A percentile compares a stretch with the other conserved stretches of the same genome.
Evolutionary conservation across 2,888 invertebrate species (phyloP).

Genomic region (Cheilosia scutellata): DNA sequence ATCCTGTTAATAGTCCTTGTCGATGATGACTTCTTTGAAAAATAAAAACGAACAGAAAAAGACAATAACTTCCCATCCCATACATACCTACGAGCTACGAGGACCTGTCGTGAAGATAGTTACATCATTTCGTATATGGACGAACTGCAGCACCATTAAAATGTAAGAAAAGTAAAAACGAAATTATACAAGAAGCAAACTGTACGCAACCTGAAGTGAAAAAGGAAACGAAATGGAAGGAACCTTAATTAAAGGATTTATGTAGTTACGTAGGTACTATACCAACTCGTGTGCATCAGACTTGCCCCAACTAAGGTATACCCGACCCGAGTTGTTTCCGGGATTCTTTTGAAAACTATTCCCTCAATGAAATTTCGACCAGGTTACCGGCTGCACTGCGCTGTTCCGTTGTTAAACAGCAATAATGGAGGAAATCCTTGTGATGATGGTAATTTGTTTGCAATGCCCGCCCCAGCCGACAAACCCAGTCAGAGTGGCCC

Average conservation of each 20-base stretch:
- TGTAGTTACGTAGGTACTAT: constrained; percentile 38
- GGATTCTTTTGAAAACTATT: constrained; percentile 37
- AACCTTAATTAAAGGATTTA: constrained; percentile 73
- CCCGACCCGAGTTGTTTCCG: constrained; percentile 19
- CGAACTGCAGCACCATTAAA: constrained; percentile 2
- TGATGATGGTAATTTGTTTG: constrained; percentile 75
- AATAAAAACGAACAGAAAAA: constrained; percentile 41
- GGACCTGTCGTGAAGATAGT: not conserved
- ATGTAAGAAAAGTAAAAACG: constrained; percentile 39
- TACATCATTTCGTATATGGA: constrained; percentile 22
- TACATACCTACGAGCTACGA: not conserved
- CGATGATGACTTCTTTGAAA: constrained; percentile 43
- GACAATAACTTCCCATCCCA: not conserved
- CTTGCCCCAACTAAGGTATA: constrained; percentile 14
- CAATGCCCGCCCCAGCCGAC: not conserved
- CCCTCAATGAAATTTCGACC: constrained; percentile 47
- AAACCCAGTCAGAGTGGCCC: not conserved
- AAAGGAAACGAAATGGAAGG: constrained; percentile 65
- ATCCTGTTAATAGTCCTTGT: constrained; percentile 12
- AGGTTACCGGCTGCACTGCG: constrained; percentile 57
- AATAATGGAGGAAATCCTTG: constrained; percentile 72
- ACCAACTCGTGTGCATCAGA: not conserved
- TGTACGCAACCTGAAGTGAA: constrained; percentile 53
- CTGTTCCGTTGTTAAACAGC: constrained; percentile 48
- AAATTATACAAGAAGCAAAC: constrained; percentile 49